phyloP scores from a whole-genome alignment of 2,888 invertebrate species.

The Xestobium rufovillosum region DNA sequence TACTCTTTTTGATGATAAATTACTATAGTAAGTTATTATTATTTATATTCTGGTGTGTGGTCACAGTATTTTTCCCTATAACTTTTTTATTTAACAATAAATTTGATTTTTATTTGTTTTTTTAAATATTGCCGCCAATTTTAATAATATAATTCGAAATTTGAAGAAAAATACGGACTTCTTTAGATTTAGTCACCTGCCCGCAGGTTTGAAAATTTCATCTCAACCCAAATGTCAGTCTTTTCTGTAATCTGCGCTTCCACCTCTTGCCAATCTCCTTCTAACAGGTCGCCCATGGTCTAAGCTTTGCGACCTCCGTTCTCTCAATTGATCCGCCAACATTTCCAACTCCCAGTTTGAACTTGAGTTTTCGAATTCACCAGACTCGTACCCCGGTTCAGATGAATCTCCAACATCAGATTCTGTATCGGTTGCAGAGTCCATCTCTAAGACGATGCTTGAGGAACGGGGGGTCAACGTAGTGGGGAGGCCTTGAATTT shows the following conservation, averaged over 20 bases:
- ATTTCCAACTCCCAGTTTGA: conserved; percentile 42
- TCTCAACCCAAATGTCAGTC: conserved; percentile 36
- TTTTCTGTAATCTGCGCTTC: conserved; percentile 33
- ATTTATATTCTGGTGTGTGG: too few relatives aligned
- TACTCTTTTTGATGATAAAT: too few relatives aligned
- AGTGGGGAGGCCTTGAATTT: conserved; percentile 56
- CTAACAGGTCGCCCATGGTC: conserved; percentile 33
- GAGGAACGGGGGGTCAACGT: conserved; percentile 30
- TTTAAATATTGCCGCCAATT: too few relatives aligned
- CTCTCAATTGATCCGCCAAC: conserved; percentile 39
- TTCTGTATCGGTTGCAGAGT: conserved; percentile 38
- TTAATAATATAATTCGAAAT: too few relatives aligned
- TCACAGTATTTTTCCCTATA: too few relatives aligned
- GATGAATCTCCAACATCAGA: conserved; percentile 36
- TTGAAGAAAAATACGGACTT: too few relatives aligned
- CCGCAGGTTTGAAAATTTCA: too few relatives aligned
- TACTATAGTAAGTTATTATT: too few relatives aligned
- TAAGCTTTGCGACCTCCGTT: conserved; percentile 38
- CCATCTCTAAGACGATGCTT: conserved; percentile 34
- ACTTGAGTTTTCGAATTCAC: conserved; percentile 37
- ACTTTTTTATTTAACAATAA: too few relatives aligned
- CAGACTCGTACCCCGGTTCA: conserved; percentile 35
- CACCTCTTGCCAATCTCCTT: conserved; percentile 34
- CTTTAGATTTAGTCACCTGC: too few relatives aligned
- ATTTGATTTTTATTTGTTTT: too few relatives aligned